phyloP scores from a whole-genome alignment of 2,888 invertebrate genomes.

The Agrotis clavis region DNA sequence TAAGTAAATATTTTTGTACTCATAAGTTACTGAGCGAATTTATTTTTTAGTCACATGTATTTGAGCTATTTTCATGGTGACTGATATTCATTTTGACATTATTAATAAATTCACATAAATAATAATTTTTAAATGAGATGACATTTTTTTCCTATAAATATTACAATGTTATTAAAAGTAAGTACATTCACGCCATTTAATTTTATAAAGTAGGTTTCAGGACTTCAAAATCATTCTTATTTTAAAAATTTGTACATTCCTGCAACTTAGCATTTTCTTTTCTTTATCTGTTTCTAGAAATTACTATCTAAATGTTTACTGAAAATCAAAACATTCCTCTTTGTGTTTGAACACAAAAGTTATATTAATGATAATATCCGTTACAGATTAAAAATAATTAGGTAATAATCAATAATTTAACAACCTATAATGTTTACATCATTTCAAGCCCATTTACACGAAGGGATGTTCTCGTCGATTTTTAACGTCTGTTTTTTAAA shows the following conservation, averaged over 20 bases:
- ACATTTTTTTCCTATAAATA: constrained; percentile 10
- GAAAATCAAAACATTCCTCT: constrained; percentile 53
- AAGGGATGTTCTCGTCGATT: neutral
- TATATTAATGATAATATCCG: constrained; percentile 4
- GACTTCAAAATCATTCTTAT: constrained; percentile 10
- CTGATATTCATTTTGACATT: constrained; percentile 43
- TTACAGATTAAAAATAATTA: constrained; percentile 3
- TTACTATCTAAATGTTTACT: constrained; percentile 3
- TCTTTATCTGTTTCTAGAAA: constrained; percentile 9
- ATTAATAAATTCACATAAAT: constrained; percentile 25
- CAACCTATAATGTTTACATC: constrained; percentile 1
- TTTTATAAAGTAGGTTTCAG: constrained; percentile 23
- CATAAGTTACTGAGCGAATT: constrained; percentile 68
- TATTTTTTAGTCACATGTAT: constrained; percentile 61
- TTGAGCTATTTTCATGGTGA: constrained; percentile 51
- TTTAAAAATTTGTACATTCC: constrained; percentile 52
- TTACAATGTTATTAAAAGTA: constrained; percentile 35
- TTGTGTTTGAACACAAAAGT: constrained; percentile 39
- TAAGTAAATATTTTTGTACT: constrained; percentile 66
- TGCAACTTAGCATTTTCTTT: constrained; percentile 23
- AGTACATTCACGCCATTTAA: constrained; percentile 44
- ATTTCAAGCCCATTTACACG: constrained; percentile 5
- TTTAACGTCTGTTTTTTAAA: neutral
- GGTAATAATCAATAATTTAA: constrained; percentile 8
- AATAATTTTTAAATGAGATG: neutral